Evolutionary conservation across 2,797 vertebrate genomes (phyloP), one percentile per base, ranked within the genome.

Genomic region (Chelidonichthys spinosus): DNA sequence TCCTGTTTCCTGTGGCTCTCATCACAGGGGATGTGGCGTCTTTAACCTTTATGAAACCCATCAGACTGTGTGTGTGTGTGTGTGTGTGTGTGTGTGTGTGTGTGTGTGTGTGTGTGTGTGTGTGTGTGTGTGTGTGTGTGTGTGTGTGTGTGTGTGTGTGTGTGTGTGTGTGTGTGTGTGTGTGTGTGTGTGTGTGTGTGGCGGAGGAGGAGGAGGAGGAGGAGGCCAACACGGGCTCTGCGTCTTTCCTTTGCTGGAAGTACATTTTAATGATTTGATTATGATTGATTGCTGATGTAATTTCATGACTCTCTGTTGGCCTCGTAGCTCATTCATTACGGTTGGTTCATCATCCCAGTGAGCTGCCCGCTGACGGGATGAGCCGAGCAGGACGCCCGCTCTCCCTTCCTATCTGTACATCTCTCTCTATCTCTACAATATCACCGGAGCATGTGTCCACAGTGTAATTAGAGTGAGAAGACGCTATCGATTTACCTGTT

Each of bases 211-310:
- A 18, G 9, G 54, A 53, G 67, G 75, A 59, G 78, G 77, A 69
- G n/a, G 62, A 65, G 78, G 53, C 78, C 83, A 74, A 65, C 77
- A 54, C 54, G 74, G 44, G 25, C 25, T 37, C 73, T 52, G 53
- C 73, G 54, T 47, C 62, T 75, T 74, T 68, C 77, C 76, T 65
- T 72, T 67, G 82, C 87, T 83, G 87, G 83, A 84, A 90, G 89
- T 89, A 84, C 72, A 85, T 87, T 87, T 87, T 74, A 81, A 85
- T 89, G 83, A 91, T 91, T 90, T 85, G 87, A 93, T 90, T 91
- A 91, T 85, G 85, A 90, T 90, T 87, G 87, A 92, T 89, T 76
- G 82, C 81, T 91, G 88, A 91, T 91, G 78, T 91, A 89, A 93
- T 91, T 92, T 87, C 73, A 85, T 90, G 90, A 91, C 85, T 90